phyloP scores from a whole-genome alignment of 2,113 vertebrate species.

The Amblyopsis rosae region DNA sequence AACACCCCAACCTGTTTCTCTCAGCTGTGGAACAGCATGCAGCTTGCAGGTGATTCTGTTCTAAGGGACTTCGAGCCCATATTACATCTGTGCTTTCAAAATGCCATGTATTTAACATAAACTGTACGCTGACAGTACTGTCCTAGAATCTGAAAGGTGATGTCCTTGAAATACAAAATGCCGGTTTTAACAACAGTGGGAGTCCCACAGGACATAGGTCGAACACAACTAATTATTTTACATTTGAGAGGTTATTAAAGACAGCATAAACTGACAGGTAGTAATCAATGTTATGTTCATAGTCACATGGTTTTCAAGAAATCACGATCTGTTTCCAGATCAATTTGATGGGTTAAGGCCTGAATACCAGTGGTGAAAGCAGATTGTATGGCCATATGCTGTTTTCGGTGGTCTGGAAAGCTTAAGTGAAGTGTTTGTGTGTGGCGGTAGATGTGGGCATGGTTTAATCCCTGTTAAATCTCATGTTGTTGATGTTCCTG shows the following conservation, averaged over 20 bases:
- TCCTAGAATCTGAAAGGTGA: neutral
- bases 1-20: constrained; percentile 13
- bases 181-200: neutral
- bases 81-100: too few species aligned
- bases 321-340: neutral
- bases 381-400: neutral
- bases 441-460: neutral
- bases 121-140: neutral
- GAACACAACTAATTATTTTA: neutral
- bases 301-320: neutral
- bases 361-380: neutral
- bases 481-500: neutral
- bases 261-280: neutral
- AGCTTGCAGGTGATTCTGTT: too few species aligned
- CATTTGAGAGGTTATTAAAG: neutral
- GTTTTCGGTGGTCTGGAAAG: too few species aligned
- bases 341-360: neutral
- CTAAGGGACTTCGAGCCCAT: too few species aligned
- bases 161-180: neutral
- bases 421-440: neutral
- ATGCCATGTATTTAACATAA: too few species aligned
- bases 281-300: neutral
- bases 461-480: neutral
- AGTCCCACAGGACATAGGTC: too few species aligned
- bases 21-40: neutral